Conservation (phyloP, 2,797 vertebrate genomes). For the Acanthurus lineatus region DNA sequence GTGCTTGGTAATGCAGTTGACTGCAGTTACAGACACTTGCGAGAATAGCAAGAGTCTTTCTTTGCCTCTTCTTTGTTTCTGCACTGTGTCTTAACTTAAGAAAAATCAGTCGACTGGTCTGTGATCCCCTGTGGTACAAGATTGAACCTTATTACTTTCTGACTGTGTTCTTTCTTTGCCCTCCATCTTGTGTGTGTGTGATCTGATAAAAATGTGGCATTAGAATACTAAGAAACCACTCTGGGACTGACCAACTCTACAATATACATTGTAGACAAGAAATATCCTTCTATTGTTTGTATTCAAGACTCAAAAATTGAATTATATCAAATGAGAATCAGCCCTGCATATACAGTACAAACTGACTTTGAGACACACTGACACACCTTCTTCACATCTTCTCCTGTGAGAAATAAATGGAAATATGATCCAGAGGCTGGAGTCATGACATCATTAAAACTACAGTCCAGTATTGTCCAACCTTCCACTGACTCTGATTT, state of each 20-base stretch:
- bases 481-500: constrained; percentile 45
- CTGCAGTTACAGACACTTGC: too few species aligned
- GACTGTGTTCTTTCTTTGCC: too few species aligned
- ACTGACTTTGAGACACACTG: background rate
- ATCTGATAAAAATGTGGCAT: background rate
- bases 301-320: background rate
- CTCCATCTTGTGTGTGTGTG: background rate
- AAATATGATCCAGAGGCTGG: constrained; percentile 29
- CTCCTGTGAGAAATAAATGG: constrained; percentile 14
- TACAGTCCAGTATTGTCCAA: constrained; percentile 19
- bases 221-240: background rate
- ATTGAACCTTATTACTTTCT: too few species aligned
- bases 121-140: too few species aligned
- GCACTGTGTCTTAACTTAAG: too few species aligned
- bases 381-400: constrained; percentile 25
- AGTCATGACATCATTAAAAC: constrained; percentile 31
- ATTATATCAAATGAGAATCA: background rate
- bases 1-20: too few species aligned
- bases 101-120: too few species aligned
- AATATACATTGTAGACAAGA: background rate
- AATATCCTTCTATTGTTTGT: too few species aligned
- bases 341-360: background rate
- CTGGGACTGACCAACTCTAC: background rate
- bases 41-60: too few species aligned
- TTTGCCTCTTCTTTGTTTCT: too few species aligned